Evolutionary conservation across 1,140 invertebrate species (phyloP).

Genomic region (Leguminivora glycinivorella): DNA sequence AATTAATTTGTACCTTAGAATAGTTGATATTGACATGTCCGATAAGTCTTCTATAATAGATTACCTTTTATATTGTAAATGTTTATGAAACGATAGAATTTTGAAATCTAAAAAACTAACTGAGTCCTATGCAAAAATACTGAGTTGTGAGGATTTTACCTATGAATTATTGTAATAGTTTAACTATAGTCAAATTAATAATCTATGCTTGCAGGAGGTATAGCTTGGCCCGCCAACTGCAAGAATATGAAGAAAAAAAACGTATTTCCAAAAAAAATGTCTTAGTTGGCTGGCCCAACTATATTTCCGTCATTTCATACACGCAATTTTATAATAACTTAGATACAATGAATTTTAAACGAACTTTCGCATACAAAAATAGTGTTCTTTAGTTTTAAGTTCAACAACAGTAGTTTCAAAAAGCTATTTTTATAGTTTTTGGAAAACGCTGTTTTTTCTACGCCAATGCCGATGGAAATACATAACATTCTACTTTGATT

Average conservation of each 20-base stretch:
- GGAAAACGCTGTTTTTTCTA: background rate
- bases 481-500: background rate
- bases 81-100: constrained; percentile 1
- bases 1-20: background rate
- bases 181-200: background rate
- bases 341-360: constrained; percentile 61
- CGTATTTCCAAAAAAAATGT: background rate
- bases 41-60: background rate
- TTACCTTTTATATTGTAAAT: background rate
- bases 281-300: background rate
- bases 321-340: constrained; percentile 5
- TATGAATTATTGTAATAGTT: background rate
- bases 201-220: background rate
- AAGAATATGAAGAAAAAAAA: background rate
- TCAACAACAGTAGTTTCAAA: background rate
- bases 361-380: constrained; percentile 50
- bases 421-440: constrained; percentile 4
- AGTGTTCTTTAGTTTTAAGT: constrained; percentile 23
- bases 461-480: constrained; percentile 4
- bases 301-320: background rate
- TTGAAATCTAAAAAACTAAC: background rate
- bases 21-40: background rate
- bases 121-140: constrained; percentile 9
- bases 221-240: background rate
- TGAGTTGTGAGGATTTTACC: constrained; percentile 10